Evolutionary conservation across 1,140 invertebrate genomes (phyloP).

Genomic region (Drosophila virilis): DNA sequence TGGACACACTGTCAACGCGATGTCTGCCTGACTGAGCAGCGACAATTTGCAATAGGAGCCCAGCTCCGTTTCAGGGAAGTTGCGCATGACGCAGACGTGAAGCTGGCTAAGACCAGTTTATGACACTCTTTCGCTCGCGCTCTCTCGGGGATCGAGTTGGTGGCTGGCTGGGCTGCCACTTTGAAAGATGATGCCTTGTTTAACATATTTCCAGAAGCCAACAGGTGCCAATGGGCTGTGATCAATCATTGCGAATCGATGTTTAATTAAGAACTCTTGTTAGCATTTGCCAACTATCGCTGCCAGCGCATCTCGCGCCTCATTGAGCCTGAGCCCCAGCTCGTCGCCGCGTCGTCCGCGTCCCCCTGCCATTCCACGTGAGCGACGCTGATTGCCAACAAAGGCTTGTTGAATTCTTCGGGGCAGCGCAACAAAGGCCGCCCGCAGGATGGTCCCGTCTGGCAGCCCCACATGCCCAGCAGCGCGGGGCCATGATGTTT

Average conservation of each 20-base stretch:
- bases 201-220: constrained; percentile 84
- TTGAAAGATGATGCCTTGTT: constrained; percentile 78
- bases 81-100: constrained; percentile 49
- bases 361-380: constrained; percentile 25
- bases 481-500: constrained; percentile 60
- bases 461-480: constrained; percentile 25
- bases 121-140: constrained; percentile 45
- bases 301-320: constrained; percentile 39
- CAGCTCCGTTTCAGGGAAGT: constrained; percentile 47
- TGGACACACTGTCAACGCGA: constrained; percentile 74
- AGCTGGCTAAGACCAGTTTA: constrained; percentile 73
- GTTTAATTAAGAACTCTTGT: constrained; percentile 84
- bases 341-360: constrained; percentile 3
- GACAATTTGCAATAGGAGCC: constrained; percentile 72
- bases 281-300: constrained; percentile 73
- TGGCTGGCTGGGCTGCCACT: constrained; percentile 33
- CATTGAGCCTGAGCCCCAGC: constrained; percentile 12
- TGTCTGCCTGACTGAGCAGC: constrained; percentile 61
- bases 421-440: constrained; percentile 22
- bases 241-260: constrained; percentile 84
- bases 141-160: constrained; percentile 14
- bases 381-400: constrained; percentile 65
- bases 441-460: constrained; percentile 44
- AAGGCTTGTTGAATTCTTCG: constrained; percentile 72
- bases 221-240: constrained; percentile 83